phyloP scores from a whole-genome alignment of 1,140 invertebrate species.

The Pseudomyrmex pallidus region DNA sequence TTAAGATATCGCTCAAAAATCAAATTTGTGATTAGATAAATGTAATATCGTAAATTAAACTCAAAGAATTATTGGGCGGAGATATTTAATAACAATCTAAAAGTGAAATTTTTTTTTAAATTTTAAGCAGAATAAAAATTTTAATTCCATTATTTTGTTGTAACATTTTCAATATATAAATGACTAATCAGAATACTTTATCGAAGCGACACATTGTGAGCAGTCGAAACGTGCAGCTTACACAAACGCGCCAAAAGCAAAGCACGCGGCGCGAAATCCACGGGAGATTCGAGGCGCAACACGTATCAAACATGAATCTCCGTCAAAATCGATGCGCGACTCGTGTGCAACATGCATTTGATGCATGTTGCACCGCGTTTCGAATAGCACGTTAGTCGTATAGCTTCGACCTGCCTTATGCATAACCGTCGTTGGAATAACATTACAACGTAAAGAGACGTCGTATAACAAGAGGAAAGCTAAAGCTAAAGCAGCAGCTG shows the following conservation, averaged over 20 bases:
- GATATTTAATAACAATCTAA: not conserved
- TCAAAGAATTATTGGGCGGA: too few species aligned
- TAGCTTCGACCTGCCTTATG: constrained; percentile 48
- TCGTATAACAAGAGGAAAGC: constrained; percentile 48
- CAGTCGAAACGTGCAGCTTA: not conserved
- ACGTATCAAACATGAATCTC: constrained; percentile 55
- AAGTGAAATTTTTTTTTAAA: not conserved
- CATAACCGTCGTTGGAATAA: constrained; percentile 47
- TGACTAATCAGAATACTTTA: not conserved
- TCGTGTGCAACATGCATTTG: constrained; percentile 50
- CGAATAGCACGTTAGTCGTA: constrained; percentile 52
- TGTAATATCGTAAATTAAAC: not conserved
- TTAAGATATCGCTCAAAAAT: too few species aligned
- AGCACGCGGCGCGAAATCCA: constrained; percentile 16
- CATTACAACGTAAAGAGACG: constrained; percentile 49
- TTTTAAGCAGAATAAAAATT: not conserved
- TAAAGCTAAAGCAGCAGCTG: constrained; percentile 25
- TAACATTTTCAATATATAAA: not conserved
- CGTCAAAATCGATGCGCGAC: constrained; percentile 57
- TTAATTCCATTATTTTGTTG: not conserved
- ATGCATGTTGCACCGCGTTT: constrained; percentile 45
- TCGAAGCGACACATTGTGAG: not conserved
- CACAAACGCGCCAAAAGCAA: constrained; percentile 1
- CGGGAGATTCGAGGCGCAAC: constrained; percentile 38
- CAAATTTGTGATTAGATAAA: not conserved